These are phyloP conservation scores for Diploptera punctata DNA, from an alignment of 2,888 invertebrate genomes.

Conservation along the genomic window DNA sequence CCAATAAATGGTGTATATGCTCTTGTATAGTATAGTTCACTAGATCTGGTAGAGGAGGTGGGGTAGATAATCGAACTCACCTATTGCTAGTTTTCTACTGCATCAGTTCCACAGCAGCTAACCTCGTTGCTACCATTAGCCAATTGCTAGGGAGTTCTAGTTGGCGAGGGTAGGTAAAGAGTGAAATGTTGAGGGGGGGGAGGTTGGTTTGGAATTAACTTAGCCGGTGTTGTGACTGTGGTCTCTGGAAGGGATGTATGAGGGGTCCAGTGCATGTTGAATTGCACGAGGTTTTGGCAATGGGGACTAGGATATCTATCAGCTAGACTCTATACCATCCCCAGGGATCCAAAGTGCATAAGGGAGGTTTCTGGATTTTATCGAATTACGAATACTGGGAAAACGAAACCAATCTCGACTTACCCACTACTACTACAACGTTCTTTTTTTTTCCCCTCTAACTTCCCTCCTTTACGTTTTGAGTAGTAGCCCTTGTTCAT, in stretches of 20 bases:
- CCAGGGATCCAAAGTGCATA: constrained; percentile 10
- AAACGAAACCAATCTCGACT: constrained; percentile 29
- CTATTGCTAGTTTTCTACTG: constrained; percentile 6
- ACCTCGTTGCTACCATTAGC: constrained; percentile 27
- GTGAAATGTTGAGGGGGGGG: neutral
- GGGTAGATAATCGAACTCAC: constrained; percentile 5
- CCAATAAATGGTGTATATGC: neutral
- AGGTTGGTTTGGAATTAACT: constrained; percentile 1
- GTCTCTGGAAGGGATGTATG: neutral
- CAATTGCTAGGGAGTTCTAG: constrained; percentile 15
- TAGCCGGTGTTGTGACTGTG: constrained; percentile 20
- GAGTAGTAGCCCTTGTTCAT: neutral
- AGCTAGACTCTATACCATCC: constrained; percentile 7
- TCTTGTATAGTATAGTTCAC: neutral
- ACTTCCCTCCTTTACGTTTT: neutral
- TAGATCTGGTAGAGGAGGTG: no score
- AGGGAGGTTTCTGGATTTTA: constrained; percentile 17
- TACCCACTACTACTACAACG: neutral
- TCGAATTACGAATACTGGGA: constrained; percentile 22
- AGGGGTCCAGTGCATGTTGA: neutral
- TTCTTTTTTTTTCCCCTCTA: neutral
- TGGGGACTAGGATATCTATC: constrained; percentile 21
- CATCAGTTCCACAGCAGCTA: constrained; percentile 6
- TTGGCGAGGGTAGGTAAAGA: constrained; percentile 10
- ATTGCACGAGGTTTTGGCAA: no score